phyloP scores from a whole-genome alignment of 2,888 invertebrate genomes.

The Lobophora halterata region DNA sequence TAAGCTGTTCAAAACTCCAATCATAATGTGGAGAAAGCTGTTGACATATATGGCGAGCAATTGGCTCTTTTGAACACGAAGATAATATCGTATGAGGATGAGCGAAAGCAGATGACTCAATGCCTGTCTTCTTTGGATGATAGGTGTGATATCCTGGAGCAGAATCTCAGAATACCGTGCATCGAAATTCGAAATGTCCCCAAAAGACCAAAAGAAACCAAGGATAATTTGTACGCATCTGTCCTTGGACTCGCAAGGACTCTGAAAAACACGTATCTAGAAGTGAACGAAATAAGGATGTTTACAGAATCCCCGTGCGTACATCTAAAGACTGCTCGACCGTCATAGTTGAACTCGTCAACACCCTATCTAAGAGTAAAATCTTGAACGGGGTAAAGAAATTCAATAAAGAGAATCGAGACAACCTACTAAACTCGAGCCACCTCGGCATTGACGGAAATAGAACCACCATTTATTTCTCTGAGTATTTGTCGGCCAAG shows the following conservation, averaged over 20 bases:
- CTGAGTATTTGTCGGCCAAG: background rate
- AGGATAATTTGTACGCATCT: background rate
- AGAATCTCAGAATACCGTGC: background rate
- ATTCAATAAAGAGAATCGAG: background rate
- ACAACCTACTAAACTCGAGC: background rate
- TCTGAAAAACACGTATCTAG: background rate
- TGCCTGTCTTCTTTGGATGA: no score
- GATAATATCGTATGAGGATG: background rate
- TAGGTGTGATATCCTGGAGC: background rate
- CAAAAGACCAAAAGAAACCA: background rate
- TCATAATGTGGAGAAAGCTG: no score
- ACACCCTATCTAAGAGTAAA: background rate
- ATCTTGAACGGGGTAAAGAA: background rate
- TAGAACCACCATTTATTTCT: background rate
- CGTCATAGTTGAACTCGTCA: background rate
- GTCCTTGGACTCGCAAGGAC: background rate
- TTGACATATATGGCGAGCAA: no score
- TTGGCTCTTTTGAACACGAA: background rate
- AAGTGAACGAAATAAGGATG: background rate
- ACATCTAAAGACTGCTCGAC: background rate
- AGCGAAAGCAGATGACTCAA: no score
- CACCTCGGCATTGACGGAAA: background rate
- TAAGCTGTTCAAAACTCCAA: no score
- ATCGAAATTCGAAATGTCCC: conserved; percentile 3
- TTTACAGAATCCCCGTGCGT: background rate